Conservation (phyloP, 2,797 vertebrate species). For the Caiman crocodilus region DNA sequence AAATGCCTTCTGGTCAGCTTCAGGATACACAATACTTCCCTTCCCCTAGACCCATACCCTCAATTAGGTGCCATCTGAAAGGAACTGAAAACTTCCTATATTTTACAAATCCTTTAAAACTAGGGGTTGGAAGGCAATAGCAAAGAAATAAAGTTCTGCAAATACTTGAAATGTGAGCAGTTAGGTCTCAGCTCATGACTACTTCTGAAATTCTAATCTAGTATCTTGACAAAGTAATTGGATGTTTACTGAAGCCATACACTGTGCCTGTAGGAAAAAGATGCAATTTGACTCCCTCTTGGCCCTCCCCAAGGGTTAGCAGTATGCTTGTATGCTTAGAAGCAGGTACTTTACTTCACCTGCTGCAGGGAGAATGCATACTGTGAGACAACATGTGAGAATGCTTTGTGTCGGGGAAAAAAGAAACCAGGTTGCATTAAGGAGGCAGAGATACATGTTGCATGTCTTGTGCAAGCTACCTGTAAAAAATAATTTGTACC, state of each 20-base stretch:
- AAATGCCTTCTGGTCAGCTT: background rate
- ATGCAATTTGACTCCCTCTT: background rate
- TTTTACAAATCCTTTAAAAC: background rate
- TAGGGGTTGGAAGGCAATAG: background rate
- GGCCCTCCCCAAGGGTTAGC: background rate
- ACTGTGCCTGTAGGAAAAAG: background rate
- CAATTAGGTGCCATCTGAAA: background rate
- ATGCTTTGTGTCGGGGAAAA: background rate
- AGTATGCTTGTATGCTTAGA: background rate
- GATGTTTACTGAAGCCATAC: conserved; percentile 16
- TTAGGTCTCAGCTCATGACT: background rate
- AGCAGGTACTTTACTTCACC: background rate
- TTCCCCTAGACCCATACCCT: rapidly evolving
- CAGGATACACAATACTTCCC: background rate
- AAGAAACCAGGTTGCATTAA: background rate
- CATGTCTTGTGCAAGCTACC: background rate
- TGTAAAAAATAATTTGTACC: background rate
- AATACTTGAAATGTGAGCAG: conserved; percentile 24
- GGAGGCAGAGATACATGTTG: background rate
- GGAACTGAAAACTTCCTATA: background rate
- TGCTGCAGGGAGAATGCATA: background rate
- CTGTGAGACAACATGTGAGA: background rate
- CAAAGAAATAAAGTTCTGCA: conserved; percentile 14
- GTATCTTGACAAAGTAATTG: conserved; percentile 37
- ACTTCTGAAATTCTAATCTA: conserved; percentile 34